Base-by-base conservation (phyloP, 2,888 invertebrate genomes). In the Stenotaenia linearis region DNA sequence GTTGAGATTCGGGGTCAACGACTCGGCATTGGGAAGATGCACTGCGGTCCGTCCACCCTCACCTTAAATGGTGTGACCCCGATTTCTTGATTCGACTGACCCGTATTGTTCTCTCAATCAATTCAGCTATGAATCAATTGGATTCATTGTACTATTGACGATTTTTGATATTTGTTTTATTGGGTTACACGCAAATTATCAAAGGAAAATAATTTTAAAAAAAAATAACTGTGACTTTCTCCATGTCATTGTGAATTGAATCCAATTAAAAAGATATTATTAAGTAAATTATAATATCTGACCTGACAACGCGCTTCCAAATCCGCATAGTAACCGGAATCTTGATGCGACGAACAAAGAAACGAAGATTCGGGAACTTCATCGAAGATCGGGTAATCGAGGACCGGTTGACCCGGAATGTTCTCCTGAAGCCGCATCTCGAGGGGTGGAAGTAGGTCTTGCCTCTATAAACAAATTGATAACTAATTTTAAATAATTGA, bases 381-480 rank as follows among this genome's bases (percentile, higher is more conserved):
- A 79, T 82, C 78, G 78, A 81, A 80, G 56, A 79, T 78, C 80
- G 81, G 40, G 81, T 82, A 80, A 45, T 81, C 80, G 76, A 78
- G 25, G 80, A 82, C 77, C 80, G 81, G 78, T 80, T 81, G 78
- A n/a, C 81, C 81, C 18, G 81, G 81, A 28, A 81, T 80, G 75
- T 37, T 79, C 28, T 45, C 45, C n/a, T 45, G 45, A 4, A 45
- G 45, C 12, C 45, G 45, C 45, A 45, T 45, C n/a, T 79, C 50
- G 15, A 79, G 79, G 15, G 45, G 45, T 12, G 45, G 45, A 45
- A 45, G 45, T 5, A 45, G 45, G 5, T 45, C 45, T n/a, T 45
- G 45, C 0, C 45, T 12, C 45, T 45, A 4, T n/a, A 15, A n/a
- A 45, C 45, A n/a, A 45, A 1, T 15, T 5, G 45, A n/a, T 15